phyloP scores from a whole-genome alignment of 2,113 vertebrate genomes.

The Notiomystis cincta region DNA sequence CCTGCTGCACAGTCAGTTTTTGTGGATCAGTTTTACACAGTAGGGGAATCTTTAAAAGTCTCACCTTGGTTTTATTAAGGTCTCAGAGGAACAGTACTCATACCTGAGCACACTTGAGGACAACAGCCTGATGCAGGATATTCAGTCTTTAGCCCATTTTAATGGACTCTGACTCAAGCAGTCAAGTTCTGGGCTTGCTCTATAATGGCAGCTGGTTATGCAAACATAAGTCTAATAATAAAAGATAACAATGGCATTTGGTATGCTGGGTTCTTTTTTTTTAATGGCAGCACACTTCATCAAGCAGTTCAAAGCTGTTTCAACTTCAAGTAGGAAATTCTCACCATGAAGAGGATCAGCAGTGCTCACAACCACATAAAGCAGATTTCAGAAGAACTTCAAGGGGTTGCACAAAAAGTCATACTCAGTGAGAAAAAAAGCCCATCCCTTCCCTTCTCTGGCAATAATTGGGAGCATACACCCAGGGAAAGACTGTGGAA shows the following conservation, averaged over 20 bases:
- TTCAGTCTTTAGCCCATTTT: not conserved
- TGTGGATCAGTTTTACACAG: not conserved
- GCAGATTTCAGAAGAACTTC: not conserved
- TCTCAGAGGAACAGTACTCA: not conserved
- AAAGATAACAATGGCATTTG: constrained; percentile 6
- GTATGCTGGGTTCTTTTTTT: not conserved
- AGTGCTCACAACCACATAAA: not conserved
- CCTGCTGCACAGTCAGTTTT: not conserved
- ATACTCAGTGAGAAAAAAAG: not conserved
- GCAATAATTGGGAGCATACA: not conserved
- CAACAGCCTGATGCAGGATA: not conserved
- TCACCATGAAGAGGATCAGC: not conserved
- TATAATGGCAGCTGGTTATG: not conserved
- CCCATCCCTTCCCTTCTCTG: not conserved
- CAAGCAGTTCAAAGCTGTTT: not conserved
- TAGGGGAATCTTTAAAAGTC: not conserved
- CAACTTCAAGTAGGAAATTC: not conserved
- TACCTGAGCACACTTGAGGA: not conserved
- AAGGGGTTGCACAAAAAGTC: not conserved
- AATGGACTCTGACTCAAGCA: not conserved
- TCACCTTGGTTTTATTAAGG: not conserved
- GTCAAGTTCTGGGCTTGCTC: not conserved
- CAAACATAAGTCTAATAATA: not conserved
- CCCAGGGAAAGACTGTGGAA: not conserved
- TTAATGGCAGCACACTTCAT: not conserved